Base-by-base conservation (phyloP, 1,140 invertebrate species). In the Drosophila pectinifera region DNA sequence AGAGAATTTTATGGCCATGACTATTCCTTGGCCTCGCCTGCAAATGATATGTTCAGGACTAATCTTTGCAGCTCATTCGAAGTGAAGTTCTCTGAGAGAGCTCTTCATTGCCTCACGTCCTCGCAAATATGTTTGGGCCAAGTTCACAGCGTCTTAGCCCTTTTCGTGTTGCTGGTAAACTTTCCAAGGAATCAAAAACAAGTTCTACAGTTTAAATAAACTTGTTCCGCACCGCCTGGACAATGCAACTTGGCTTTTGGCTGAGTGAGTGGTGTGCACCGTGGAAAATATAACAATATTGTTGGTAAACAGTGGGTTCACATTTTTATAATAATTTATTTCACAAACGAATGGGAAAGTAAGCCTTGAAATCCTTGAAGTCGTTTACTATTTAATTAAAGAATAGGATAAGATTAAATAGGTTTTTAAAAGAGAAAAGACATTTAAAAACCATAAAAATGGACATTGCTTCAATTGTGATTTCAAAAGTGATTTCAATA, bases 201-300 rank as follows among this genome's bases (percentile, higher is more conserved):
- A 83, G 79, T 77, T 89, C 70, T 80, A 61, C 79, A 88, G 84
- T 88, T 88, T 88, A 88, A 88, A 88, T 88, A 89, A 89, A 88
- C 83, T 88, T 88, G 83, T 88, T 79, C 84, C 56, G 72, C 58
- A 70, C 49, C 59, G 76, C 58, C 55, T 77, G 79, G 84, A 88
- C 82, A 86, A 86, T 86, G 70, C 65, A 78, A 59, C 13, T 14
- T 0, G 14, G 36, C 39, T 39, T 22, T 48, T 20, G 31, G 18
- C n/a, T n/a, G n/a, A n/a, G n/a, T n/a, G n/a, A n/a, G n/a, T n/a
- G n/a, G n/a, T n/a, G 31, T 36, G 51, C 43, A 78, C 59, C 3
- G 36, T n/a, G 18, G 16, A n/a, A 41, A 64, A 43, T 20, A 5
- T 20, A 0, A 14, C 16, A 8, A 31, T 10, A 0, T 31, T 4